These are phyloP conservation scores for Argyresthia albistria DNA, from an alignment of 2,888 invertebrate genomes.

Conservation along the genomic window DNA sequence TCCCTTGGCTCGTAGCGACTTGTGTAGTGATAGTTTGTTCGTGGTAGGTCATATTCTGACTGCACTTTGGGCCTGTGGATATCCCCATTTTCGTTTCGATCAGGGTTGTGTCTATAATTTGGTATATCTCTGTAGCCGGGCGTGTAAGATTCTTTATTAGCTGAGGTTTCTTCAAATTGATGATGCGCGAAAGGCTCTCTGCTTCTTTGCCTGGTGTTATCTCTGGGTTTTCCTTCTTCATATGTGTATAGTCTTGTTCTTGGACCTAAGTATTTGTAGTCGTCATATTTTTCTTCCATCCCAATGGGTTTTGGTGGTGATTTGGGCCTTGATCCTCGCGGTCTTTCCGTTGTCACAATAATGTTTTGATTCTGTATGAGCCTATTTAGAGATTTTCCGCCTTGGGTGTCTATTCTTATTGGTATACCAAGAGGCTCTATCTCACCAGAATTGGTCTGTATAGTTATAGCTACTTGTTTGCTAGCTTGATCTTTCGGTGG, in stretches of 20 bases:
- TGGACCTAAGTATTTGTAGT: no score
- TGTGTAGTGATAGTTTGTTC: no score
- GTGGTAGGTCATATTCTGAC: no score
- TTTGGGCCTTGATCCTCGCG: background rate
- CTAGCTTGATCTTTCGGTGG: background rate
- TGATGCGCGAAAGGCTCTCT: background rate
- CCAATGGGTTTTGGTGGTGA: background rate
- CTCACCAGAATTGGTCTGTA: conserved; percentile 48
- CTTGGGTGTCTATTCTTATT: conserved; percentile 11
- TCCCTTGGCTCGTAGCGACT: no score
- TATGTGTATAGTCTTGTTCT: no score
- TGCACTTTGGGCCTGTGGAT: no score
- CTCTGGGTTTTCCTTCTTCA: no score
- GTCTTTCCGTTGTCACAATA: conserved; percentile 26
- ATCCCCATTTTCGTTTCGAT: no score
- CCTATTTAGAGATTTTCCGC: conserved; percentile 8
- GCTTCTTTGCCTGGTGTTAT: background rate
- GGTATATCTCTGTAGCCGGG: no score
- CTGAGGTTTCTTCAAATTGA: background rate
- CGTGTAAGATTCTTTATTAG: background rate
- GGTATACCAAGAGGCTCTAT: conserved; percentile 42
- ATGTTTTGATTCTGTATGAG: conserved; percentile 37
- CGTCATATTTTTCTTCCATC: no score
- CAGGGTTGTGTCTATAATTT: no score
- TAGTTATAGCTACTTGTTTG: conserved; percentile 22